Evolutionary conservation across 2,797 vertebrate species (phyloP).

Genomic region (Ibycter americanus): DNA sequence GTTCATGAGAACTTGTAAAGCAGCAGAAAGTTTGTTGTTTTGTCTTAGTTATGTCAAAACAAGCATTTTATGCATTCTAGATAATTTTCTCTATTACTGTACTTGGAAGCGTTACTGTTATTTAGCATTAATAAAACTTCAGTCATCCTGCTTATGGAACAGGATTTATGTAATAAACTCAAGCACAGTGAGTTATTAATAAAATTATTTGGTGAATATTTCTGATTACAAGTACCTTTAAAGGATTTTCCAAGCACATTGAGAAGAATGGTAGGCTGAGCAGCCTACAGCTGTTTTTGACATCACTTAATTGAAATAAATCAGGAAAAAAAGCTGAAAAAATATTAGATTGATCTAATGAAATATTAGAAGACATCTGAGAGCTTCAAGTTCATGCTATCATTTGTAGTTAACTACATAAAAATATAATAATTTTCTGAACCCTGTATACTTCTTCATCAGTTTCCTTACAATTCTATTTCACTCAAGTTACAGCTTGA

Average conservation of each 20-base stretch:
- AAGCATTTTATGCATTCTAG: neutral
- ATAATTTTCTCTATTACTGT: neutral
- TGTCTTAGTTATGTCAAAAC: neutral
- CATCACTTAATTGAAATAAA: neutral
- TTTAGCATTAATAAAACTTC: neutral
- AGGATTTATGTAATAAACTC: neutral
- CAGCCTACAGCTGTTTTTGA: neutral
- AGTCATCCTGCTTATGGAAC: neutral
- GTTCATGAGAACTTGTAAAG: neutral
- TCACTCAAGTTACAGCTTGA: neutral
- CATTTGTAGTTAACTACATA: neutral
- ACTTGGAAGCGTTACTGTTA: neutral
- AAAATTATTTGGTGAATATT: neutral
- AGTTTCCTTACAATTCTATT: neutral
- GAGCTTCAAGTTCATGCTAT: neutral
- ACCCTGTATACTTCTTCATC: neutral
- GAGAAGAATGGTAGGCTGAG: neutral
- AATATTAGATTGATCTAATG: neutral
- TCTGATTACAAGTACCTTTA: neutral
- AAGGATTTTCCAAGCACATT: neutral
- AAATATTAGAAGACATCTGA: neutral
- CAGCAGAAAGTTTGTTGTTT: neutral
- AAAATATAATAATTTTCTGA: neutral
- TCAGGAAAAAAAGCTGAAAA: neutral
- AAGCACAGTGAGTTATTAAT: neutral